Evolutionary conservation across 2,888 invertebrate species (phyloP), one percentile per base, ranked within the genome.

Genomic region (Drosophila nr. medialis): DNA sequence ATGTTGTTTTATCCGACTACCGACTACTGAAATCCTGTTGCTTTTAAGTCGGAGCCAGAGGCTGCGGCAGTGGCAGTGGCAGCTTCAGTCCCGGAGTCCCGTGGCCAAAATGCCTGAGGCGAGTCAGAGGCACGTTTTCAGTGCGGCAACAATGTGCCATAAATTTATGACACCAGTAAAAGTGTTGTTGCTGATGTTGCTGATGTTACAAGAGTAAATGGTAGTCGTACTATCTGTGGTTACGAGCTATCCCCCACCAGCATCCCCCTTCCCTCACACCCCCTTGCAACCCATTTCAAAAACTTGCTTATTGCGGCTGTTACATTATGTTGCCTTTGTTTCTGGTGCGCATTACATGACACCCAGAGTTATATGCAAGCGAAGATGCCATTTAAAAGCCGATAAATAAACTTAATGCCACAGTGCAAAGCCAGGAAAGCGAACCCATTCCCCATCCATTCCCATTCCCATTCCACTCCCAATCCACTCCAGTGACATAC

Each of bases 91-190:
- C 24, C 60, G 56, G 42, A 30, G 42, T 60, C 49, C 59, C 34
- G 59, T 48, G 34, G 65, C 38, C 72, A 56, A 64, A 71, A 68
- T 58, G 64, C 64, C 71, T 59, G 34, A 34, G 40, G 18, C 67
- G 64, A 36, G 24, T 48, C 51, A 27, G 15, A 18, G 51, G 64
- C 61, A 64, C 69, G 69, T 69, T 70, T 64, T 56, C 56, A 38
- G 58, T 58, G 53, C 51, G 70, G 72, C 80, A 70, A 75, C 86
- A 86, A 86, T 83, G 90, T 85, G 83, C 83, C 90, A 86, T 88
- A 86, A 86, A 86, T 86, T 90, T 86, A 86, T 86, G 86, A 85
- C 80, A 85, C 90, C 90, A 90, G 90, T 90, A 88, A 83, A 83
- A 88, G 86, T 83, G 72, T 63, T 74, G 72, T 80, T 74, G 89